Conservation (phyloP, 2,888 invertebrate species). For the Tinea semifulvella region DNA sequence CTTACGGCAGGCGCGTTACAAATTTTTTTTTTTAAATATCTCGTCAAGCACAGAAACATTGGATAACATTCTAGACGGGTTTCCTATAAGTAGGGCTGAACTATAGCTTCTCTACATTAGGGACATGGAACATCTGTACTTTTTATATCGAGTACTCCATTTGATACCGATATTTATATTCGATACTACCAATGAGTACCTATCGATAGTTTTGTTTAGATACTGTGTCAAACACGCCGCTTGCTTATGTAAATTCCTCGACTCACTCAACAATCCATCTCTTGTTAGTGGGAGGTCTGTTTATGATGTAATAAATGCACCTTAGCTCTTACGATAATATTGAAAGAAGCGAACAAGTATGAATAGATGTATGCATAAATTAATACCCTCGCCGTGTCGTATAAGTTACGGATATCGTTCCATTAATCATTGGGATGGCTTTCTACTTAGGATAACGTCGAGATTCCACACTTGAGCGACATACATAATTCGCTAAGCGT, state of each 20-base stretch:
- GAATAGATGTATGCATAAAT: constrained; percentile 2
- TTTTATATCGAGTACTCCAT: too few species aligned
- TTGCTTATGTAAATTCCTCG: constrained; percentile 25
- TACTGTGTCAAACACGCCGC: constrained; percentile 33
- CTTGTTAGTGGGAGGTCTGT: constrained; percentile 14
- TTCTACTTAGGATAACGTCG: constrained; percentile 8
- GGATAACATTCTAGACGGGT: too few species aligned
- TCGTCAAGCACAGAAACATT: too few species aligned
- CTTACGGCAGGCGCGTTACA: too few species aligned
- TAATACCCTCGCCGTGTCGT: constrained; percentile 2
- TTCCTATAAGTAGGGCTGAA: too few species aligned
- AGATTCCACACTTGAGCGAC: constrained; percentile 2
- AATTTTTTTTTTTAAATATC: too few species aligned
- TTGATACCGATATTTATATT: too few species aligned
- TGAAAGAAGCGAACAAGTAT: constrained; percentile 5
- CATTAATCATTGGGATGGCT: constrained; percentile 9
- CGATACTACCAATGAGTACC: too few species aligned
- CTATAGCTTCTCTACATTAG: too few species aligned
- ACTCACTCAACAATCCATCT: constrained; percentile 13
- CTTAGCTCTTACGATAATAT: neutral
- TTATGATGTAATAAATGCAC: constrained; percentile 1
- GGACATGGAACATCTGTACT: too few species aligned
- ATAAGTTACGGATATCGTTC: constrained; percentile 2
- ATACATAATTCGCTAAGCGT: constrained; percentile 2
- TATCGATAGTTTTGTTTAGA: too few species aligned